Base-by-base conservation (phyloP, 2,113 vertebrate species). In the Hemibagrus wyckioides region DNA sequence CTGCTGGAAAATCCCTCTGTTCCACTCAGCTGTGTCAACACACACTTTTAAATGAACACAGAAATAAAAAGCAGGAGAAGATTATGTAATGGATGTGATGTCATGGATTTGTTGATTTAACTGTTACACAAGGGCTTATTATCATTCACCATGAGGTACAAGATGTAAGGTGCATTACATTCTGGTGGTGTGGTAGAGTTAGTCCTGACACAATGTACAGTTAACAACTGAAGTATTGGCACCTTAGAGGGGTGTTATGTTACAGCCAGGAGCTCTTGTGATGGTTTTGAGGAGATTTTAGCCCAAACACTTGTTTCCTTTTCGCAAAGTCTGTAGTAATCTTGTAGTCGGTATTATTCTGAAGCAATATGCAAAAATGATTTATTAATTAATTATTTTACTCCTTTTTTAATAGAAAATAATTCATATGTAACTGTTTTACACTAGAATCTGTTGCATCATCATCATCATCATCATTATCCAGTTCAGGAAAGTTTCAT, bases 1-100 rank as follows among this genome's bases (percentile, higher is more conserved):
- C 54, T 25, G 79, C 85, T 86, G 84, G 89, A 90, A 90, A 90
- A 90, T 84, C 80, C 89, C 89, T 90, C 39, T 8, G 28, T 52
- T 88, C 44, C 86, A 65, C 56, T 75, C 63, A 83, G 86, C 81
- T 87, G 73, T 79, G 85, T 87, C 86, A 67, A 80, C 84, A 85
- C 59, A 57, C 50, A 71, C 52, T 65, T 81, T 77, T 21, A 52
- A 63, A 80, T 61, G 17, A 76, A 82, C 59, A 63, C 50, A 54
- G 87, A 67, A 33, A 67, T 30, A 17, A 69, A 21, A 84, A 56
- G 15, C 39, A 41, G 6, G 57, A 48, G 25, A n/a, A 57, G 57
- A 63, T 73, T 54, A 25, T n/a, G 50, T 56, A 84, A 56, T 28
- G 56, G 11, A n/a, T 56, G 28, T 67, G 44, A 83, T 69, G 59